Evolutionary conservation across 2,113 vertebrate species (phyloP), one percentile per base, ranked within the genome.

Genomic region (Lophius piscatorius): DNA sequence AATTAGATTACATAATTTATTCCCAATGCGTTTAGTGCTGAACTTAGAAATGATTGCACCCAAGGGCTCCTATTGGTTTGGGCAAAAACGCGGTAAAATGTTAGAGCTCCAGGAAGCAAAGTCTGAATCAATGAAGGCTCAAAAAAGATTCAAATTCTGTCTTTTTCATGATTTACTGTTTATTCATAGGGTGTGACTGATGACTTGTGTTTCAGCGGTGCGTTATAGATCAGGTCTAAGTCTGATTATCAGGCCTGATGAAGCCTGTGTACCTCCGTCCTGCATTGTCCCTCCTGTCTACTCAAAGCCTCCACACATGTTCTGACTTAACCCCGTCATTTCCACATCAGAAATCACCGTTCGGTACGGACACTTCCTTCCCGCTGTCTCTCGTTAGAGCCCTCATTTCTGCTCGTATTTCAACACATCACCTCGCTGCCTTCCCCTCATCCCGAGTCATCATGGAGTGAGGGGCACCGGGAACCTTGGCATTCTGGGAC

Each of bases 271-370:
- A 24, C 48, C 36, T 13, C 62, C 48, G 51, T 51, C 33, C 67
- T 50, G 39, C n/a, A 6, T 34, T 36, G 57, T 64, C 29, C 47
- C 49, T 78, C 42, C 48, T 51, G 66, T 80, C 67, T 45, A 4
- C 47, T 67, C 50, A 42, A 63, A 78, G 45, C 60, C 63, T 39
- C 57, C 73, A 76, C 84, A 86, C 72, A 78, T 87, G 81, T 80
- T 86, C 63, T 70, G 80, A 40, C 81, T 90, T 84, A 88, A 82
- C 75, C 59, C 61, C 57, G 51, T 86, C 84, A 74, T 83, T 78
- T 76, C 81, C 80, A 86, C 85, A 67, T 86, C 84, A 86, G 80
- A 87, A 84, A 82, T 84, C 80, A 67, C 74, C 41, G 41, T 66
- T 71, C 66, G 73, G 80, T 71, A 58, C 47, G 51, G 74, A 77